These are phyloP conservation scores for Arizona elegans DNA, from an alignment of 2,113 vertebrate genomes.

Conservation along the genomic window DNA sequence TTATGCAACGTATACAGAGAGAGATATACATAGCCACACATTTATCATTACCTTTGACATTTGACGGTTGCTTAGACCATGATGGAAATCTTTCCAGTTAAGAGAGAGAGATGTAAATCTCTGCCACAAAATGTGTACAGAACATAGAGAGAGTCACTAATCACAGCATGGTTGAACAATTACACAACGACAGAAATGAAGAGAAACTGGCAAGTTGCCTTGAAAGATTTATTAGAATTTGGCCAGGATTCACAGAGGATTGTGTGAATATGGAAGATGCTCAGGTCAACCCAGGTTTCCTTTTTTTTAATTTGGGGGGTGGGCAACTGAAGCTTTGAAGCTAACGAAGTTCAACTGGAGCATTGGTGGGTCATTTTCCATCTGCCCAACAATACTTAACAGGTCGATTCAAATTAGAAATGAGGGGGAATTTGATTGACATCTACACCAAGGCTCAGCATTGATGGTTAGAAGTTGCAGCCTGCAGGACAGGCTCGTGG, in stretches of 20 bases:
- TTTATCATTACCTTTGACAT: neutral
- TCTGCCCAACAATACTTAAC: neutral
- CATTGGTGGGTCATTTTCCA: neutral
- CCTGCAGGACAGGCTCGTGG: neutral
- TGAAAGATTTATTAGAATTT: neutral
- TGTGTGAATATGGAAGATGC: neutral
- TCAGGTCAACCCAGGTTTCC: neutral
- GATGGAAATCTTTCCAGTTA: neutral
- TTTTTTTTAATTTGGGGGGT: neutral
- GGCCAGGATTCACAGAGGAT: neutral
- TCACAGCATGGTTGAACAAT: neutral
- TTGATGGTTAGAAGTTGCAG: neutral
- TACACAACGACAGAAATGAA: neutral
- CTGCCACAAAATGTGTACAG: neutral
- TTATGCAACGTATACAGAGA: neutral
- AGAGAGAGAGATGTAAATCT: neutral
- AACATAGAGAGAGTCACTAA: neutral
- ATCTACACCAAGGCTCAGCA: neutral
- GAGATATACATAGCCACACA: neutral
- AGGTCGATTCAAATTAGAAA: neutral
- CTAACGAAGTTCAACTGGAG: neutral
- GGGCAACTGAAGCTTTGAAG: neutral
- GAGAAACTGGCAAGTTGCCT: neutral
- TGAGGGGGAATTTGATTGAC: neutral
- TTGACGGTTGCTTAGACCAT: neutral